Conservation (phyloP, 2,797 vertebrate species). For the Arremon aurantiirostris region DNA sequence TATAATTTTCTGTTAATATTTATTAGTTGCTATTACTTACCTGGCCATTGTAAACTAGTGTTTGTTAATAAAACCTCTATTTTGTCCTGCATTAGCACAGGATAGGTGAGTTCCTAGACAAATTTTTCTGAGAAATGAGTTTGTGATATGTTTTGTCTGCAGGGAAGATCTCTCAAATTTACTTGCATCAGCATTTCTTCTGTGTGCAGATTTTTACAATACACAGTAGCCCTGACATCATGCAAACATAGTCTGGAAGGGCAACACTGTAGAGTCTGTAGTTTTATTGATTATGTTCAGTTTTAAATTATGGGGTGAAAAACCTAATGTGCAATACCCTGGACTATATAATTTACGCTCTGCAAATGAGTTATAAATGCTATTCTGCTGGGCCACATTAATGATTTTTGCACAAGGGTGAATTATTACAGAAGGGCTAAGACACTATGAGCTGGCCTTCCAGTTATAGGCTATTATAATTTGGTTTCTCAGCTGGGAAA, state of each 20-base stretch:
- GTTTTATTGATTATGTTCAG: constrained; percentile 33
- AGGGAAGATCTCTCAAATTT: not conserved
- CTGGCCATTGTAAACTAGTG: not conserved
- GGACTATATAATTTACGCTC: constrained; percentile 5
- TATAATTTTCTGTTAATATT: not conserved
- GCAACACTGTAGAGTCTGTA: not conserved
- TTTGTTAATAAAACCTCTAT: not conserved
- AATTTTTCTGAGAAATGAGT: not conserved
- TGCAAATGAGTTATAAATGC: constrained; percentile 39
- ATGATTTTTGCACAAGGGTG: not conserved
- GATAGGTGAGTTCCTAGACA: not conserved
- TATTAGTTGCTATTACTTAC: not conserved
- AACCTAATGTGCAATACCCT: not conserved
- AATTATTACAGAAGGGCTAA: constrained; percentile 3
- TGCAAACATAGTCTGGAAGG: not conserved
- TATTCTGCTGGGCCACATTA: not conserved
- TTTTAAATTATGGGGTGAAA: constrained; percentile 18
- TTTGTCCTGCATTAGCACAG: not conserved
- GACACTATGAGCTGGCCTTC: not conserved
- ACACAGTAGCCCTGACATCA: not conserved
- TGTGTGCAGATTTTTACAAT: not conserved
- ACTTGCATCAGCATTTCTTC: not conserved
- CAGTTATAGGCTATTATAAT: not conserved
- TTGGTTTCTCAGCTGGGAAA: constrained; percentile 5
- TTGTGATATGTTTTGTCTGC: not conserved